These are phyloP conservation scores for Vidua chalybeata DNA, from an alignment of 2,113 vertebrate genomes.

Conservation along the genomic window DNA sequence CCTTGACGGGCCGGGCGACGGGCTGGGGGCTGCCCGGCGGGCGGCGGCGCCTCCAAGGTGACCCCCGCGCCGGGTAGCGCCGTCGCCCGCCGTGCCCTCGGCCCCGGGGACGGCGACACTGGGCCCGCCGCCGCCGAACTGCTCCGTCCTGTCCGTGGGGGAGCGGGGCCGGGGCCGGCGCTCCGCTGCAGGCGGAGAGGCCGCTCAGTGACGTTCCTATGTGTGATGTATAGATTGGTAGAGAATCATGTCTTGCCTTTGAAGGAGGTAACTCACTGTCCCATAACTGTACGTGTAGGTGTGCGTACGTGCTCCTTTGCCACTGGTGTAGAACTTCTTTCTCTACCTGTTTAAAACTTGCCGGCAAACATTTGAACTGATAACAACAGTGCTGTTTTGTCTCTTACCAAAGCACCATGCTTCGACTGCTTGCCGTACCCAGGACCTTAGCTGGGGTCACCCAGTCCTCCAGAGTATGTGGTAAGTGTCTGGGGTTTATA, in stretches of 20 bases:
- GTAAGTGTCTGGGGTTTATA: slow-evolving; percentile 66
- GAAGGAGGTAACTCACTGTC: background rate
- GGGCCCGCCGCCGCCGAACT: background rate
- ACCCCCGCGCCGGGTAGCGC: background rate
- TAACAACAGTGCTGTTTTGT: background rate
- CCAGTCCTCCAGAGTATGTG: slow-evolving; percentile 70
- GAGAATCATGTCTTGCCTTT: fast-evolving
- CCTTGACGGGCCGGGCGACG: background rate
- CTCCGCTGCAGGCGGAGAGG: background rate
- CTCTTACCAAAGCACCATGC: slow-evolving; percentile 78
- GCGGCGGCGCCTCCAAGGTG: background rate
- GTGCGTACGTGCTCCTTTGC: fast-evolving
- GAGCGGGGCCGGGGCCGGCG: background rate
- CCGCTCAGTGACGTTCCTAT: fast-evolving
- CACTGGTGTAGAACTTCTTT: background rate
- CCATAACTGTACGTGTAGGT: fast-evolving
- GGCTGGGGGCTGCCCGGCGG: background rate
- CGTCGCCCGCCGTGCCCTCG: background rate
- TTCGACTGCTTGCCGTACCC: slow-evolving; percentile 80
- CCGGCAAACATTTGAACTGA: background rate
- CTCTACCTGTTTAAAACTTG: background rate
- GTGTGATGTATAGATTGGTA: fast-evolving
- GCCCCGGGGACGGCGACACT: background rate
- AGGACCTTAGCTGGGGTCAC: slow-evolving; percentile 76
- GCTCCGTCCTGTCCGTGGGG: background rate